phyloP scores from a whole-genome alignment of 2,888 invertebrate genomes.

The Pristionchus entomophagus region DNA sequence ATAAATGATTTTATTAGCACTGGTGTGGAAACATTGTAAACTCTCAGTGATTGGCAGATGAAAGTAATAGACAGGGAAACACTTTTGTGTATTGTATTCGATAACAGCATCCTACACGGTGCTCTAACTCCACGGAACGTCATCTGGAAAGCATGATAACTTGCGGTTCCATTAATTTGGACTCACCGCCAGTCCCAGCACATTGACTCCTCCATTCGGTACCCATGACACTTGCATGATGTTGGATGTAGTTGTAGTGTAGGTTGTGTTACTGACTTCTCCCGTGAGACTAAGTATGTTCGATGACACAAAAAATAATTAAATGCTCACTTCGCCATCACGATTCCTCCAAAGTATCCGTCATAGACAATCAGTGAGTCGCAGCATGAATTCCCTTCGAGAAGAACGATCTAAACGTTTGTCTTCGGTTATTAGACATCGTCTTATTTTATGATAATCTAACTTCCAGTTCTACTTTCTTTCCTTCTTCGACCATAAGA shows the following conservation, averaged over 20 bases:
- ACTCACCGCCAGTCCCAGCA: neutral
- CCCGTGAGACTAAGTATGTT: neutral
- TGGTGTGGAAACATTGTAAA: neutral
- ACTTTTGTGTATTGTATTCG: neutral
- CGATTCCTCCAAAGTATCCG: too few species aligned
- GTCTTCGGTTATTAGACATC: too few species aligned
- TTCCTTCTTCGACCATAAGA: too few species aligned
- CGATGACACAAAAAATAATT: too few species aligned
- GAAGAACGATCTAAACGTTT: too few species aligned
- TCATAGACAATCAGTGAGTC: too few species aligned
- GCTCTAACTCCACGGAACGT: neutral
- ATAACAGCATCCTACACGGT: neutral
- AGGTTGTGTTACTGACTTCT: too few species aligned
- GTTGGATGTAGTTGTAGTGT: neutral
- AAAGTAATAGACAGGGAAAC: neutral
- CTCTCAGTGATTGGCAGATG: neutral
- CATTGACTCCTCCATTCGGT: neutral
- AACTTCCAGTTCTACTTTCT: too few species aligned
- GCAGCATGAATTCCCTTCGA: too few species aligned
- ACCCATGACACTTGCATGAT: neutral
- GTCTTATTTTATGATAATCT: too few species aligned
- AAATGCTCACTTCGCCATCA: too few species aligned
- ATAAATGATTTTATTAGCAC: too few species aligned
- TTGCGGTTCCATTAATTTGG: neutral
- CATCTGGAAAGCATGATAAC: neutral